phyloP scores from a whole-genome alignment of 2,888 invertebrate species.

The Tenthredo scrophulariae region DNA sequence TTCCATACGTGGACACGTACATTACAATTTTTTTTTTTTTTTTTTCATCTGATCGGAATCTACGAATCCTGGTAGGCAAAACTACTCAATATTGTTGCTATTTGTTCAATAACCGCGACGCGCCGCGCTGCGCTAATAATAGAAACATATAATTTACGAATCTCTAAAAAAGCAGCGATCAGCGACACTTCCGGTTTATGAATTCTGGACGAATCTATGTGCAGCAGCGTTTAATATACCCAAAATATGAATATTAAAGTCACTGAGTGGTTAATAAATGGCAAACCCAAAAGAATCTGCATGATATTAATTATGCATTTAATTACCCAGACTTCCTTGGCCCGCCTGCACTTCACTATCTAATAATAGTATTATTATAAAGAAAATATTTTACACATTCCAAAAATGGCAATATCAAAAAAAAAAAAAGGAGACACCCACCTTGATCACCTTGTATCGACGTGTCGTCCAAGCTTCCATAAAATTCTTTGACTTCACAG shows the following conservation, averaged over 20 bases:
- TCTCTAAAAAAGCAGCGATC: background rate
- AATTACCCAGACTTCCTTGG: background rate
- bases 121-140: constrained; percentile 32
- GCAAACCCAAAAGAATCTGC: background rate
- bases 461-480: background rate
- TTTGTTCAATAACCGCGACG: constrained; percentile 5
- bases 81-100: constrained; percentile 20
- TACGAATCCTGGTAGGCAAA: background rate
- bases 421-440: constrained; percentile 17
- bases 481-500: background rate
- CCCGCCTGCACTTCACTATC: background rate
- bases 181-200: constrained; percentile 35
- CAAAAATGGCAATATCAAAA: background rate
- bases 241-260: background rate
- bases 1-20: background rate
- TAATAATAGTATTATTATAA: background rate
- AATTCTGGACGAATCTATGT: background rate
- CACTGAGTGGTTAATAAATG: background rate
- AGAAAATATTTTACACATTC: background rate
- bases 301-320: background rate
- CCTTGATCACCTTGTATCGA: constrained; percentile 33
- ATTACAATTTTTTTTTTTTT: background rate
- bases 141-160: constrained; percentile 27
- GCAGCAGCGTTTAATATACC: background rate
- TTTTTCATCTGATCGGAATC: background rate